Conservation (phyloP, 2,113 vertebrate genomes). For the Ardeotis arabs region DNA sequence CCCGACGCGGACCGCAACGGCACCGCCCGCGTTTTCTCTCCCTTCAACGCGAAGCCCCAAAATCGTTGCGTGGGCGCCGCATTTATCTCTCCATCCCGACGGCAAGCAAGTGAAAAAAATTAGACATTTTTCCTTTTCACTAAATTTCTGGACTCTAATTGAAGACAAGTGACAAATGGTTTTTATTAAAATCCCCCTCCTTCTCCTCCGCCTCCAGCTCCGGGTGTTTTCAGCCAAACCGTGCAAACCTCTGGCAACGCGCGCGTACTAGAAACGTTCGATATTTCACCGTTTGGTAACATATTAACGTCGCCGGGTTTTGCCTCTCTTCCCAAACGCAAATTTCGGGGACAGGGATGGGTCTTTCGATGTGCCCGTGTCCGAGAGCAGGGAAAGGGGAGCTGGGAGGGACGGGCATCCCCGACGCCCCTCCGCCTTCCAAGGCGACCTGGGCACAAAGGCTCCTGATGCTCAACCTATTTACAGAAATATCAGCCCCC, state of each 20-base stretch:
- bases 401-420: background rate
- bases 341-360: background rate
- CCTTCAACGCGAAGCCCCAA: background rate
- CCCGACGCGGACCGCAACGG: background rate
- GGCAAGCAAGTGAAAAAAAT: background rate
- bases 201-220: background rate
- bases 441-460: constrained; percentile 32
- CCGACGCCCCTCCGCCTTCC: background rate
- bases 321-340: background rate
- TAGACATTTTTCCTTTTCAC: background rate
- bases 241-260: constrained; percentile 16
- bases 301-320: background rate
- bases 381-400: background rate
- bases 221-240: constrained; percentile 27
- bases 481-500: background rate
- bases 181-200: constrained; percentile 23
- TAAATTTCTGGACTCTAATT: constrained; percentile 30
- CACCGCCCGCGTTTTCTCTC: background rate
- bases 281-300: background rate
- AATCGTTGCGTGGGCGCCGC: background rate
- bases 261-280: background rate
- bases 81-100: background rate
- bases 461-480: background rate
- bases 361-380: background rate
- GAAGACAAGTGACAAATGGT: constrained; percentile 57